These are phyloP conservation scores for Stictocephala bisonia DNA, from an alignment of 2,888 invertebrate species.

Conservation along the genomic window DNA sequence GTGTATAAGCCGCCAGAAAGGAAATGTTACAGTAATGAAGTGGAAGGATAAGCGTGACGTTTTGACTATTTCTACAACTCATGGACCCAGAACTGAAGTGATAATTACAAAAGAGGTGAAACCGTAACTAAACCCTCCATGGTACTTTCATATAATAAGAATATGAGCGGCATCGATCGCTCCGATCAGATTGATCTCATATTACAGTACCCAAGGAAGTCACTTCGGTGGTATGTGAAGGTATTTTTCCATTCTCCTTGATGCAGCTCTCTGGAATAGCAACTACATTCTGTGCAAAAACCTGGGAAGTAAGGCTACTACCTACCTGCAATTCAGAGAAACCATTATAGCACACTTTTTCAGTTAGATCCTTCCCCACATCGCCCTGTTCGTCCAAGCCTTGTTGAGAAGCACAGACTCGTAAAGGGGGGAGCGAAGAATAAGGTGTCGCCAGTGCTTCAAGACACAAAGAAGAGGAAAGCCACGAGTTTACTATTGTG, in stretches of 20 bases:
- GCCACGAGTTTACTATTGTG: neutral
- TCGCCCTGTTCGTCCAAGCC: neutral
- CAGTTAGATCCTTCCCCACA: conserved; percentile 1
- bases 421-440: neutral
- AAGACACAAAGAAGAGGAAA: neutral
- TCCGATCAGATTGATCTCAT: conserved; percentile 22
- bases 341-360: conserved; percentile 5
- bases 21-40: conserved; percentile 29
- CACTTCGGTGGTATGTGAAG: conserved; percentile 33
- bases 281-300: neutral
- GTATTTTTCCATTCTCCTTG: conserved; percentile 30
- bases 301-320: neutral
- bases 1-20: conserved; percentile 18
- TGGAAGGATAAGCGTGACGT: conserved; percentile 36
- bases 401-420: neutral
- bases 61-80: conserved; percentile 35
- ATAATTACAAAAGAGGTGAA: too few relatives aligned
- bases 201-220: conserved; percentile 24
- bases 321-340: conserved; percentile 23
- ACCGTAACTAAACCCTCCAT: too few relatives aligned
- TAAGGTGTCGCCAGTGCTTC: neutral
- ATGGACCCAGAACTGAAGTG: conserved; percentile 41
- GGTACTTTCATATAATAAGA: conserved; percentile 26
- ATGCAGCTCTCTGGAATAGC: too few relatives aligned
- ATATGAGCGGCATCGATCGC: conserved; percentile 39